Evolutionary conservation across 2,888 invertebrate genomes (phyloP), one percentile per base, ranked within the genome.

Genomic region (Eristalis tenax): DNA sequence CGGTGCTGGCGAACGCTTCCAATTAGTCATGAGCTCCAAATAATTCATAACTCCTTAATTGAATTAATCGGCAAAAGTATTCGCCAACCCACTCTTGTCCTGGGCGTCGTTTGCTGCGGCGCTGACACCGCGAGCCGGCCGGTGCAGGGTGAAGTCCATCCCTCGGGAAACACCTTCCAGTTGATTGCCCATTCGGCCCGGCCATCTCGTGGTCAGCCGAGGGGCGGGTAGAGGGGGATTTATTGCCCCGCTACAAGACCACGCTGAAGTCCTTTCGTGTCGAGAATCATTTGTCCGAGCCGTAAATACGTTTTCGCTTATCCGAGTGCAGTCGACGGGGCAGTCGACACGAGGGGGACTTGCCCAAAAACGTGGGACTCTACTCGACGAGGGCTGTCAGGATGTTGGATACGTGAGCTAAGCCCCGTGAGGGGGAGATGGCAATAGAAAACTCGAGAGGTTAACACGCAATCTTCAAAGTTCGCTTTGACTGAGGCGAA

Each of bases 271-370:
- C 88, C 83, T 88, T 89, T 89, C 89, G 89, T 89, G 89, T 89
- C 88, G 88, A 84, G 88, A 89, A 88, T 89, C 89, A 89, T 89
- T 89, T 89, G 88, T 88, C 88, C 86, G 83, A 82, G 87, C 87
- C 83, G 89, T 89, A 89, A 89, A 89, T 89, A 89, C 88, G 75
- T 83, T 87, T 86, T 85, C 89, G 76, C 84, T 81, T 80, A 83
- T 84, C 85, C 85, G 73, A 88, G 76, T 76, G 65, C 32, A 78
- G 70, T 83, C 65, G 32, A 32, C 75, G 77, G 79, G 84, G 88
- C 74, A 75, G 80, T 57, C 56, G 26, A 15, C 35, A 57, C 35
- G 32, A 22, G 69, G 26, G 26, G 40, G 40, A 43, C 28, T 13
- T 59, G 57, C 23, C 73, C 23, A 71, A 87, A 79, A 79, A 83